Evolutionary conservation across 2,797 vertebrate species (phyloP), one percentile per base, ranked within the genome.

Genomic region (Octomys mimax): DNA sequence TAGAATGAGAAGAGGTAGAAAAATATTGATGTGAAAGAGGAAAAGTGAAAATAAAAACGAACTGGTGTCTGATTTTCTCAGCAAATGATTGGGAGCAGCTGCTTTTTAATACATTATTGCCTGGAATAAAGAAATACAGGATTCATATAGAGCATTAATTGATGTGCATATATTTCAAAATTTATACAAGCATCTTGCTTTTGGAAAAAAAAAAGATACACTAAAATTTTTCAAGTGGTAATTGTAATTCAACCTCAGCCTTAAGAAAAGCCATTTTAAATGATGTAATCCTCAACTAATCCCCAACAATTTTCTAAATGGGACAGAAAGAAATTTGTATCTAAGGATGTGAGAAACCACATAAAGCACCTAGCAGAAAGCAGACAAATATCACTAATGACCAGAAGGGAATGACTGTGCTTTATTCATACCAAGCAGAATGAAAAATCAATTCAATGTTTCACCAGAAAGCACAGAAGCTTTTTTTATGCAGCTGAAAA

Each of bases 361-460:
- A 92, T 80, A 91, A 28, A 91, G 11, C 84, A 19, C 39, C 46
- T 93, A 90, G 16, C 73, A 91, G 83, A 88, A 39, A 81, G 57
- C 62, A 78, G 88, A 73, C 88, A 95, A 88, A 95, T 94, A 95
- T 71, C 92, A 75, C 82, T 95, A 96, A 95, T 78, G 57, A 93
- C 86, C 70, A 96, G 84, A 85, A 91, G 46, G 66, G 33, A 94
- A 77, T 73, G 86, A 61, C 70, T 82, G 16, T 36, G 61, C 31
- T 96, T 97, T 93, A 96, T 96, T 96, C 92, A 93, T 91, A 96
- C 75, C 70, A 86, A 92, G 36, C n/a, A 92, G 90, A 97, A 97
- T 95, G 87, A 95, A 93, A 97, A 97, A 95, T 96, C 94, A 97
- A 96, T 97, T 97, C 96, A 87, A 31, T 26, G 5, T 96, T 97